Conservation (phyloP, 2,888 invertebrate genomes). For the Agonopterix arenella region DNA sequence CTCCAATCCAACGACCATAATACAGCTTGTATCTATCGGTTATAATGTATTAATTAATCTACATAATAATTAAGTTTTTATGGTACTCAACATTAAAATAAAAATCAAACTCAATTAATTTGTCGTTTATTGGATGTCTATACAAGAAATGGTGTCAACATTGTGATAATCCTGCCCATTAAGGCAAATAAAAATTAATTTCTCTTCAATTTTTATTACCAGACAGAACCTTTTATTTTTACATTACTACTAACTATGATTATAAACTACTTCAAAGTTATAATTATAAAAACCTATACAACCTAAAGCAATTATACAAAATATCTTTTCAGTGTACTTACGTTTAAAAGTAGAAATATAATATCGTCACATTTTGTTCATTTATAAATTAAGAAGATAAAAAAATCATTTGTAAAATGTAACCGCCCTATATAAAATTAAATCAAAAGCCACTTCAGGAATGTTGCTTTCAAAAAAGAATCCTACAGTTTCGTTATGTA, state of each 20-base stretch:
- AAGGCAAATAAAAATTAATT: constrained; percentile 58
- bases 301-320: constrained; percentile 74
- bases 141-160: constrained; percentile 45
- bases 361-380: constrained; percentile 64
- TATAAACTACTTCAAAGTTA: constrained; percentile 45
- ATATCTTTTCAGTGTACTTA: constrained; percentile 67
- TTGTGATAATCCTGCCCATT: constrained; percentile 47
- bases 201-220: constrained; percentile 47
- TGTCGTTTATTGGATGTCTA: constrained; percentile 51
- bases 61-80: no score
- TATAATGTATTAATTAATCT: no score
- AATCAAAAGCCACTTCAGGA: constrained; percentile 31
- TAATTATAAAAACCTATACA: constrained; percentile 55
- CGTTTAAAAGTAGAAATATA: constrained; percentile 51
- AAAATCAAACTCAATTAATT: constrained; percentile 52
- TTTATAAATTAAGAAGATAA: constrained; percentile 25
- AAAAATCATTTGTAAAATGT: constrained; percentile 26
- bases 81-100: constrained; percentile 19
- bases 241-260: constrained; percentile 41
- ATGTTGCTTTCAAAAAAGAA: constrained; percentile 22
- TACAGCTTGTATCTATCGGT: no score
- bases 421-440: no score
- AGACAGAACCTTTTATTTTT: constrained; percentile 52
- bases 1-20: no score
- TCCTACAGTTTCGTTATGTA: no score